Conservation (phyloP, 2,888 invertebrate genomes). For the Macaria liturata region DNA sequence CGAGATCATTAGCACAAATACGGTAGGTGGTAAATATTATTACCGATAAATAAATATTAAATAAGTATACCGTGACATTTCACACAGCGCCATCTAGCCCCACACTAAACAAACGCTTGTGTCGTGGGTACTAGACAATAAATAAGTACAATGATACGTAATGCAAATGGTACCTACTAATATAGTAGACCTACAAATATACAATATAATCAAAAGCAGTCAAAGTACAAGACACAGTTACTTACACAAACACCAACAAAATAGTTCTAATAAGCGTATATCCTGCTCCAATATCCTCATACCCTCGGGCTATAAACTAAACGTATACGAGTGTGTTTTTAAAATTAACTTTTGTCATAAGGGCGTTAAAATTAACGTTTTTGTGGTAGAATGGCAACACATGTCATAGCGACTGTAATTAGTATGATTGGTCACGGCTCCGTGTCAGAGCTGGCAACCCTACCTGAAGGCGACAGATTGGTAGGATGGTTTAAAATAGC, state of each 20-base stretch:
- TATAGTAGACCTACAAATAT: too few species aligned
- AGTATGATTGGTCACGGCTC: conserved; percentile 72
- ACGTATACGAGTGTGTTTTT: conserved; percentile 36
- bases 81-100: too few species aligned
- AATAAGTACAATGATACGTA: too few species aligned
- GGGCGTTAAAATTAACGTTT: conserved; percentile 36
- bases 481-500: conserved; percentile 2
- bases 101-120: too few species aligned
- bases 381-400: conserved; percentile 52
- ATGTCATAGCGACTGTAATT: conserved; percentile 73
- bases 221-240: neutral
- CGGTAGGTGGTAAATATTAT: too few species aligned
- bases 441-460: conserved; percentile 40
- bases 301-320: conserved; percentile 11
- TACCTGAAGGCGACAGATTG: conserved; percentile 31
- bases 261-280: conserved; percentile 3
- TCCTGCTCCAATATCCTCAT: conserved; percentile 13
- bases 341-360: conserved; percentile 35
- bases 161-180: too few species aligned
- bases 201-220: too few species aligned
- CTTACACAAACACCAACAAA: conserved; percentile 9
- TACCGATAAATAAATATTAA: too few species aligned
- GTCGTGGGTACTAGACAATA: too few species aligned
- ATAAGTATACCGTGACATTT: too few species aligned
- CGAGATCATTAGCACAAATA: too few species aligned